phyloP scores from a whole-genome alignment of 2,113 vertebrate species.

The Apodemus speciosus region DNA sequence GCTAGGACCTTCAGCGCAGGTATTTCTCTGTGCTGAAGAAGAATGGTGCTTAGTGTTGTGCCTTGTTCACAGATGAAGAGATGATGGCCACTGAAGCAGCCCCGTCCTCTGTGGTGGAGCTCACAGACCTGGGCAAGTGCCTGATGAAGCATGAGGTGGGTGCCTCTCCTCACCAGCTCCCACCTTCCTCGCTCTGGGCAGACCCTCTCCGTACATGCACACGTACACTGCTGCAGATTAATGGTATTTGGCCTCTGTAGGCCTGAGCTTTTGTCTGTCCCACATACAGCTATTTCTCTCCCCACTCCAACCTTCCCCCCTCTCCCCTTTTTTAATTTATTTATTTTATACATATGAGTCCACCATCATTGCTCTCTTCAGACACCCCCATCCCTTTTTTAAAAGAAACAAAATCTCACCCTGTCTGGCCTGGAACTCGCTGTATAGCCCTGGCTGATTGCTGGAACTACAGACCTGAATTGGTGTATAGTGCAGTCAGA shows the following conservation, averaged over 20 bases:
- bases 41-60: constrained; percentile 3
- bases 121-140: constrained; percentile 95
- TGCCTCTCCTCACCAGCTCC: neutral
- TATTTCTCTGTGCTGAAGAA: neutral
- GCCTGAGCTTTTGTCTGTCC: neutral
- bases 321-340: neutral
- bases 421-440: neutral
- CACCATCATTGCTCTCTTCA: no score
- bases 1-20: neutral
- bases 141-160: constrained; percentile 94
- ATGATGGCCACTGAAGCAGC: constrained; percentile 92
- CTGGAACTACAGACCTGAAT: neutral
- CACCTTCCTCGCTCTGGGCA: neutral
- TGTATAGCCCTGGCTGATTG: neutral
- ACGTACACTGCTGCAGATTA: neutral
- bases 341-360: no score
- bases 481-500: neutral
- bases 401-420: neutral
- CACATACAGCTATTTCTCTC: neutral
- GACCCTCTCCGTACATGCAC: neutral
- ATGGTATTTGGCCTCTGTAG: neutral
- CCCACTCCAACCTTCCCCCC: accelerated
- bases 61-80: constrained; percentile 90
- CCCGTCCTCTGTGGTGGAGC: constrained; percentile 85
- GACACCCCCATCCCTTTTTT: no score